phyloP scores from a whole-genome alignment of 2,888 invertebrate genomes.

The Macropis europaea region DNA sequence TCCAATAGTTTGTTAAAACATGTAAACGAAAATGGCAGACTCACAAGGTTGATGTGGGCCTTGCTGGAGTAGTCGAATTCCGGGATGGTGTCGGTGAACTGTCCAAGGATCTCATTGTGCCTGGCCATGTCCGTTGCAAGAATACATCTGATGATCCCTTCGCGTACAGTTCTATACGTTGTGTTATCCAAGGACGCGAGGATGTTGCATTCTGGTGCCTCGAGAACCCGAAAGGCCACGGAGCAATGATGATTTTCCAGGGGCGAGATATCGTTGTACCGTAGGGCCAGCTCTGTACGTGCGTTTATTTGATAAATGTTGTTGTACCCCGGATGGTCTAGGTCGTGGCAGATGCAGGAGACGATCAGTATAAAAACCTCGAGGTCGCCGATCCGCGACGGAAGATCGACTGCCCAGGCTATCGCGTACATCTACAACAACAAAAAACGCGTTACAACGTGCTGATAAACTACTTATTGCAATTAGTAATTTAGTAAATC shows the following conservation, averaged over 20 bases:
- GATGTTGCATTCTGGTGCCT: conserved; percentile 90
- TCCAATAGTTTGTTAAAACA: too few species aligned
- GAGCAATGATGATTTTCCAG: conserved; percentile 93
- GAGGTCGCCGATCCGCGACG: conserved; percentile 86
- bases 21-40: not conserved
- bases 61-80: conserved; percentile 86
- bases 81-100: conserved; percentile 85
- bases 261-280: conserved; percentile 93
- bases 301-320: conserved; percentile 92
- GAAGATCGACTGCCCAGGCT: conserved; percentile 86
- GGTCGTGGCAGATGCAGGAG: conserved; percentile 90
- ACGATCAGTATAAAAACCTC: conserved; percentile 89
- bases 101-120: conserved; percentile 88
- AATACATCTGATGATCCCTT: conserved; percentile 90
- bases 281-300: conserved; percentile 89
- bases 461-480: too few species aligned
- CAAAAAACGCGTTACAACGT: too few species aligned
- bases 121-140: conserved; percentile 90
- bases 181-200: conserved; percentile 85
- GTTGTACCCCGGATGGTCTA: conserved; percentile 89
- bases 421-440: conserved; percentile 89
- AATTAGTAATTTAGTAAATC: too few species aligned
- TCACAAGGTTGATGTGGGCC: conserved; percentile 87
- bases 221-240: conserved; percentile 89
- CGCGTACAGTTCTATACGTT: conserved; percentile 85